These are phyloP conservation scores for Bilobella aurantiaca DNA, from an alignment of 1,140 invertebrate species.

Conservation along the genomic window DNA sequence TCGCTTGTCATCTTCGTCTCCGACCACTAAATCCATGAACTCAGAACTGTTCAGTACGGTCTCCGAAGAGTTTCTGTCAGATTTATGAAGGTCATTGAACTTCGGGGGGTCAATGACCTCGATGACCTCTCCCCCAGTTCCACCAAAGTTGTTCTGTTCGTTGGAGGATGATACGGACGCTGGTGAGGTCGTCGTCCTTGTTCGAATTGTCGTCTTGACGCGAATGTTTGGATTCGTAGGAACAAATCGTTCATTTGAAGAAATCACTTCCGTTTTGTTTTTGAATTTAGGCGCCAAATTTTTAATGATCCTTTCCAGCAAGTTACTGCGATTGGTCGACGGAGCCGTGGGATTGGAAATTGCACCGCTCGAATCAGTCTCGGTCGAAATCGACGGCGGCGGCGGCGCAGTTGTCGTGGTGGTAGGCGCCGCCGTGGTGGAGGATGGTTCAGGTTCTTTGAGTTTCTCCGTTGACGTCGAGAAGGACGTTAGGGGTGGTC, in stretches of 20 bases:
- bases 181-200: neutral
- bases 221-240: neutral
- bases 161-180: neutral
- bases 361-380: too few species aligned
- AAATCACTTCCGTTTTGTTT: neutral
- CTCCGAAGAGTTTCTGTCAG: neutral
- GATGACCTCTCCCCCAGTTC: conserved; percentile 6
- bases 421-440: too few species aligned
- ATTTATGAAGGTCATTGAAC: conserved; percentile 10
- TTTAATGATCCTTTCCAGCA: conserved; percentile 24
- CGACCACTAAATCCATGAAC: conserved; percentile 30
- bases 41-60: neutral
- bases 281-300: conserved; percentile 21
- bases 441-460: too few species aligned
- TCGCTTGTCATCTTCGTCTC: conserved; percentile 25
- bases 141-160: neutral
- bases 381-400: neutral
- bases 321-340: neutral
- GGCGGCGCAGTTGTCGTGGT: conserved; percentile 12
- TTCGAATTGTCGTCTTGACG: neutral
- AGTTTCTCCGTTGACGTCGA: conserved; percentile 1
- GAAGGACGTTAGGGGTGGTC: neutral
- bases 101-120: conserved; percentile 24
- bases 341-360: too few species aligned
- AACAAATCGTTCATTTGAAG: neutral